These are phyloP conservation scores for Auanema sp. DNA, from an alignment of 2,888 invertebrate genomes.

Conservation along the genomic window DNA sequence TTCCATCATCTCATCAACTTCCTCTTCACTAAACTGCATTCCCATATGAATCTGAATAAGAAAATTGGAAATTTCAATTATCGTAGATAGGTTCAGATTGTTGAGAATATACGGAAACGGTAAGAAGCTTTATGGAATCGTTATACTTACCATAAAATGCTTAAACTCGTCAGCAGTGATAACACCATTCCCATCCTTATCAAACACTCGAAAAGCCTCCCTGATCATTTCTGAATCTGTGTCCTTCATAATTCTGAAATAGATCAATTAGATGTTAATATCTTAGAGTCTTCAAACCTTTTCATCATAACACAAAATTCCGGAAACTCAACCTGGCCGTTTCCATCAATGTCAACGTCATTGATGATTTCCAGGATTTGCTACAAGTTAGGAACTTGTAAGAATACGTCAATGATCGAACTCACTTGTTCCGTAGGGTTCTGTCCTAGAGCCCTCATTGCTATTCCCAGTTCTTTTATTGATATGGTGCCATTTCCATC, in stretches of 20 bases:
- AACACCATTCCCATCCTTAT: constrained; percentile 47
- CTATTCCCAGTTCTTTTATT: constrained; percentile 43
- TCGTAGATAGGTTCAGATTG: neutral
- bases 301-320: constrained; percentile 58
- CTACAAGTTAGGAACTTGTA: constrained; percentile 15
- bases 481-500: constrained; percentile 47
- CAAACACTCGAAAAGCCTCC: constrained; percentile 60
- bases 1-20: constrained; percentile 60
- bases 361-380: constrained; percentile 50
- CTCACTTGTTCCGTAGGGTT: constrained; percentile 46
- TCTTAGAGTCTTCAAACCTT: constrained; percentile 18
- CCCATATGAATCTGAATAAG: constrained; percentile 54
- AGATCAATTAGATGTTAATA: neutral
- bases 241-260: constrained; percentile 58
- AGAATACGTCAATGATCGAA: neutral
- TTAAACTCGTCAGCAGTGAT: constrained; percentile 58
- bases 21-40: constrained; percentile 61
- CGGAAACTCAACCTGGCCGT: constrained; percentile 52
- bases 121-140: neutral
- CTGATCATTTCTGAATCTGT: constrained; percentile 62
- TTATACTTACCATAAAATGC: constrained; percentile 46
- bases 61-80: neutral
- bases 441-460: constrained; percentile 46
- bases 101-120: constrained; percentile 1
- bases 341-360: constrained; percentile 49